phyloP scores from a whole-genome alignment of 2,888 invertebrate species.

The Phaonia tiefii region DNA sequence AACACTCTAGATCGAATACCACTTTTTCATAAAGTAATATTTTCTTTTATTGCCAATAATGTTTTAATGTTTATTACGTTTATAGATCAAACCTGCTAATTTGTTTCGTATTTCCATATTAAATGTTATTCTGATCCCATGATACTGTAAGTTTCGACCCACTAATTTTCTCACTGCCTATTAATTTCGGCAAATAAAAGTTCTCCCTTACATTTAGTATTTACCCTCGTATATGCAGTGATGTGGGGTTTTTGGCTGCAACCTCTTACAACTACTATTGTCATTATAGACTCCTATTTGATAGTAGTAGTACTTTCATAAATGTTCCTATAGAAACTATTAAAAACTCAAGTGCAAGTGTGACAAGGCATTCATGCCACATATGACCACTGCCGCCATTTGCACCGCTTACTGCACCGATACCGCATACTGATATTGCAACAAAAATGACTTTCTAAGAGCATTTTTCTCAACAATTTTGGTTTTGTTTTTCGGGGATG shows the following conservation, averaged over 20 bases:
- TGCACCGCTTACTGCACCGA: too few relatives aligned
- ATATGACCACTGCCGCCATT: slow-evolving; percentile 22
- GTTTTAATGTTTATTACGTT: too few relatives aligned
- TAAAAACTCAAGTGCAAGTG: slow-evolving; percentile 60
- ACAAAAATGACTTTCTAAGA: slow-evolving; percentile 41
- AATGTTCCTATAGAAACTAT: slow-evolving; percentile 7
- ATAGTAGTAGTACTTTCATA: background rate
- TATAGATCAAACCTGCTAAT: too few relatives aligned
- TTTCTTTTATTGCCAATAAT: too few relatives aligned
- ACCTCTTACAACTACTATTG: slow-evolving; percentile 52
- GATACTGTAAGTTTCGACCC: too few relatives aligned
- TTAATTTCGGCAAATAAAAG: too few relatives aligned
- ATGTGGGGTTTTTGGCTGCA: slow-evolving; percentile 55
- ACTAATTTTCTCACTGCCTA: too few relatives aligned
- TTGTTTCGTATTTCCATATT: too few relatives aligned
- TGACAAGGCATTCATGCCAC: slow-evolving; percentile 51
- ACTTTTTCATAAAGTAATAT: too few relatives aligned
- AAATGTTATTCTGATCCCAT: too few relatives aligned
- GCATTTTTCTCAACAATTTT: slow-evolving; percentile 26
- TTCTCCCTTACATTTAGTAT: slow-evolving; percentile 14
- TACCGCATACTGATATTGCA: slow-evolving; percentile 8
- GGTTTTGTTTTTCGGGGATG: background rate
- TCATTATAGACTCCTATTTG: too few relatives aligned
- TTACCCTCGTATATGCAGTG: background rate
- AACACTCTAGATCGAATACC: too few relatives aligned